Conservation (phyloP, 2,888 invertebrate genomes). For the Resseliella maxima region DNA sequence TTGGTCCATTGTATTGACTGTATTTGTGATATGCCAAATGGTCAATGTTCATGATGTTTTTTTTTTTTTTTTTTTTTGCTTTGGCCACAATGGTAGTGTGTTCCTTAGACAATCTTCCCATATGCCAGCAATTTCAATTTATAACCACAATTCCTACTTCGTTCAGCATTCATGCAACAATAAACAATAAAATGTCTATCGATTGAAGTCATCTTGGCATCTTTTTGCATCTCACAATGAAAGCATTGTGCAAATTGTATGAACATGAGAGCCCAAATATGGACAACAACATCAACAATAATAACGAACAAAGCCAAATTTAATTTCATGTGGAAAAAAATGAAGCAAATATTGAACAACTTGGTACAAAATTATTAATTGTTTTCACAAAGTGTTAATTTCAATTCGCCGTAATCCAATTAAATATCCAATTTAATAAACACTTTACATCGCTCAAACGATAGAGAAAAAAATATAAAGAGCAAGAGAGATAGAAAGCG, state of each 20-base stretch:
- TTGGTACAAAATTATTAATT: conserved; percentile 6
- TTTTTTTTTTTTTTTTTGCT: neutral
- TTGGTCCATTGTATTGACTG: neutral
- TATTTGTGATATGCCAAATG: neutral
- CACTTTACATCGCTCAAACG: conserved; percentile 1
- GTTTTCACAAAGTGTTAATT: conserved; percentile 34
- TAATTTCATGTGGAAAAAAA: neutral
- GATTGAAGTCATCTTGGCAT: neutral
- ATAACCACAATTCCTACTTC: conserved; percentile 4
- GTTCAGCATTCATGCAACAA: neutral
- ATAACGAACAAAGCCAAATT: too few relatives aligned
- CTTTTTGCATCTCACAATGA: neutral
- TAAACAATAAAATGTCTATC: neutral
- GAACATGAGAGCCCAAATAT: too few relatives aligned
- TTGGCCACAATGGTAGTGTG: neutral
- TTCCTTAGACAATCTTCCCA: neutral
- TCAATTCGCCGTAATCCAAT: conserved; percentile 45
- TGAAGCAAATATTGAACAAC: conserved; percentile 21
- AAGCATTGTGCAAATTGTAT: neutral
- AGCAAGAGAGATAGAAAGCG: too few relatives aligned
- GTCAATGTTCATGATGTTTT: neutral
- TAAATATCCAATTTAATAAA: conserved; percentile 45
- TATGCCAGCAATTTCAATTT: conserved; percentile 51
- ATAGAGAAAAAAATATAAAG: too few relatives aligned
- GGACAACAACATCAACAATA: neutral